A percentile compares a stretch with the other conserved stretches of the same genome.
These are phyloP conservation scores for Elysia chlorotica DNA, from an alignment of 1,140 invertebrate species.

Conservation along the genomic window DNA sequence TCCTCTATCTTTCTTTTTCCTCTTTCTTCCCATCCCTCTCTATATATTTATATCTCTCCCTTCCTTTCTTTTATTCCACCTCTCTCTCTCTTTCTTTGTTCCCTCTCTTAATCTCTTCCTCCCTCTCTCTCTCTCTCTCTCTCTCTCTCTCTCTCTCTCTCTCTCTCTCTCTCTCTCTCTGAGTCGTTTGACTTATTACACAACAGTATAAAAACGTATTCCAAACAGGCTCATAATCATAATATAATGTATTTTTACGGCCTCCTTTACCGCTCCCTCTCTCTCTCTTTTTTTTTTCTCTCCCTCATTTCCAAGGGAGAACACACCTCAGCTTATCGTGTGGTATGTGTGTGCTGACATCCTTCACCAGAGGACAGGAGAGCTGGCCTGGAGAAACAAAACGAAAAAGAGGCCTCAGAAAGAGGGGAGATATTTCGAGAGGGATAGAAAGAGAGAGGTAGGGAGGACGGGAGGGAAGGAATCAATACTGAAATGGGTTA, in stretches of 20 bases:
- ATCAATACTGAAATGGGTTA: too few relatives aligned
- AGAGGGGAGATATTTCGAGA: too few relatives aligned
- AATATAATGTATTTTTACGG: too few relatives aligned
- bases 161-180: not conserved
- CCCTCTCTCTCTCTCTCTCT: constrained; percentile 3
- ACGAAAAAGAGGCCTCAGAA: too few relatives aligned
- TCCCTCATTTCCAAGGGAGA: not conserved
- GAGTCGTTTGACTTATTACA: not conserved
- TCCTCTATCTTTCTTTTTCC: not conserved
- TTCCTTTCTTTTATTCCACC: not conserved
- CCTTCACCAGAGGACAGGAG: too few relatives aligned
- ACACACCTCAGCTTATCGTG: too few relatives aligned
- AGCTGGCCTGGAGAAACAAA: too few relatives aligned
- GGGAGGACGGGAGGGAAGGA: too few relatives aligned
- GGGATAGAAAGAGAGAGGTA: too few relatives aligned
- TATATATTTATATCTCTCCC: too few relatives aligned
- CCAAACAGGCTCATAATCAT: not conserved
- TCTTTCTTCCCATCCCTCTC: not conserved
- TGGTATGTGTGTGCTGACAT: too few relatives aligned
- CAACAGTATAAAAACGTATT: not conserved
- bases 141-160: constrained; percentile 2
- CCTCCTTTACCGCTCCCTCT: not conserved
- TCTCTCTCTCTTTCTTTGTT: constrained; percentile 11
- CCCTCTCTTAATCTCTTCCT: not conserved
- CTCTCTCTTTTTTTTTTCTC: not conserved